Conservation (phyloP, 1,140 invertebrate species). For the Akabosia matsudoensis region DNA sequence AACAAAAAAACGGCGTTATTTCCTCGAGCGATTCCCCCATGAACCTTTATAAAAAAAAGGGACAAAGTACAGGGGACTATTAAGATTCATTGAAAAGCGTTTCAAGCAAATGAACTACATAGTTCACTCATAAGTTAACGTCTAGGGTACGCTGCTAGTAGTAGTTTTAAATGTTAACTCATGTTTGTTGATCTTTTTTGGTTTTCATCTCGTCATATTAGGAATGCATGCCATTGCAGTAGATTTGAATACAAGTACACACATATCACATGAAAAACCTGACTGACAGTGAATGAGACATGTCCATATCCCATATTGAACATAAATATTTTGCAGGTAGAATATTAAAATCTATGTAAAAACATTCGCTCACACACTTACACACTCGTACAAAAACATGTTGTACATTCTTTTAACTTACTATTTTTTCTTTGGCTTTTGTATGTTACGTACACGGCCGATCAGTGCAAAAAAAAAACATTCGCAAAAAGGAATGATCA, state of each 20-base stretch:
- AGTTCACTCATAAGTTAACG: neutral
- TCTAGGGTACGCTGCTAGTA: neutral
- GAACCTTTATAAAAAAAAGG: neutral
- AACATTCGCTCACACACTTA: too few species aligned
- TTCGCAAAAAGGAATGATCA: neutral
- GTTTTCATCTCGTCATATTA: neutral
- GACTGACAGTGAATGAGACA: neutral
- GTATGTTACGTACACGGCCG: neutral
- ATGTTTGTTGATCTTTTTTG: neutral
- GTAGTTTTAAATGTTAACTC: neutral
- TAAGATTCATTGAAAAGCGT: too few species aligned
- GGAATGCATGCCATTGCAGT: neutral
- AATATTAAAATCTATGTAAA: neutral
- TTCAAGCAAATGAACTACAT: neutral
- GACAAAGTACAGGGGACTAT: too few species aligned
- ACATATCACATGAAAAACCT: neutral
- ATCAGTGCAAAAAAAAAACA: neutral
- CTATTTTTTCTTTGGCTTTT: too few species aligned
- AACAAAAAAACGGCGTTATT: neutral
- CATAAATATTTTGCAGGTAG: neutral
- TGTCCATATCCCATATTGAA: neutral
- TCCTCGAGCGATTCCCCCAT: neutral
- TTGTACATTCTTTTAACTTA: neutral
- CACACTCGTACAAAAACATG: too few species aligned
- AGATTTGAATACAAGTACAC: neutral